Percentiles rank a stretch among this genome's conserved stretches.
These are phyloP conservation scores for Cheilosia vernalis DNA, from an alignment of 2,888 invertebrate genomes.

Conservation along the genomic window DNA sequence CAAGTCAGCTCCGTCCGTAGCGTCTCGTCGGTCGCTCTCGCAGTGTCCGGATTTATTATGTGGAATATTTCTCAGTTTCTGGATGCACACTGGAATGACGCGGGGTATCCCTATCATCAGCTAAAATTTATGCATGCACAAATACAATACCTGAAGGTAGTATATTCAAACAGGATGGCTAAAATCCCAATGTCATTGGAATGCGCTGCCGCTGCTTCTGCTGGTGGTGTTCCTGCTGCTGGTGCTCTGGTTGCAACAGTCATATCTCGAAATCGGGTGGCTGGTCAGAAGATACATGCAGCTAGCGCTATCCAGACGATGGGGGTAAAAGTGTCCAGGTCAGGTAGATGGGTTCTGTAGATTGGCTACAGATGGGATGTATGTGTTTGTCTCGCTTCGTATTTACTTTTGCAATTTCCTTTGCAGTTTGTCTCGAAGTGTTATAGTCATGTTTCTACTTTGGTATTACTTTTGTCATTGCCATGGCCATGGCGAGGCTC, in stretches of 20 bases:
- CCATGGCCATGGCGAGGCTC: not conserved
- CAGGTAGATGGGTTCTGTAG: constrained; percentile 49
- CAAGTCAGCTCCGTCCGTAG: constrained; percentile 41
- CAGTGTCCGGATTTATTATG: constrained; percentile 66
- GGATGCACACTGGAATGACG: constrained; percentile 36
- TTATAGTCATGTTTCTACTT: constrained; percentile 34
- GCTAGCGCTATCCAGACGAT: not conserved
- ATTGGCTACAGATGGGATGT: constrained; percentile 33
- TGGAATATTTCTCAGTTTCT: constrained; percentile 66
- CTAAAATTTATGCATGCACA: constrained; percentile 66
- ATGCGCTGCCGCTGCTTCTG: constrained; percentile 13
- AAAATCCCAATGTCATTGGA: constrained; percentile 36
- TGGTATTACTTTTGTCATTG: not conserved
- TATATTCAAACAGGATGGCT: constrained; percentile 11
- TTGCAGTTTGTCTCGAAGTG: constrained; percentile 34
- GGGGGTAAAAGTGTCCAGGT: constrained; percentile 53
- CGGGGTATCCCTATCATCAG: constrained; percentile 56
- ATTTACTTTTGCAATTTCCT: constrained; percentile 56
- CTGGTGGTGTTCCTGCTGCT: constrained; percentile 10
- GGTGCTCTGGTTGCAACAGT: constrained; percentile 51
- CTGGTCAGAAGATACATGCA: constrained; percentile 31
- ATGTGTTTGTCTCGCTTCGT: constrained; percentile 24
- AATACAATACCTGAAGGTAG: constrained; percentile 49
- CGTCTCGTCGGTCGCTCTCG: constrained; percentile 46
- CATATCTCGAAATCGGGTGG: constrained; percentile 53